Base-by-base conservation (phyloP, 2,797 vertebrate species). In the Spatula versicolor region DNA sequence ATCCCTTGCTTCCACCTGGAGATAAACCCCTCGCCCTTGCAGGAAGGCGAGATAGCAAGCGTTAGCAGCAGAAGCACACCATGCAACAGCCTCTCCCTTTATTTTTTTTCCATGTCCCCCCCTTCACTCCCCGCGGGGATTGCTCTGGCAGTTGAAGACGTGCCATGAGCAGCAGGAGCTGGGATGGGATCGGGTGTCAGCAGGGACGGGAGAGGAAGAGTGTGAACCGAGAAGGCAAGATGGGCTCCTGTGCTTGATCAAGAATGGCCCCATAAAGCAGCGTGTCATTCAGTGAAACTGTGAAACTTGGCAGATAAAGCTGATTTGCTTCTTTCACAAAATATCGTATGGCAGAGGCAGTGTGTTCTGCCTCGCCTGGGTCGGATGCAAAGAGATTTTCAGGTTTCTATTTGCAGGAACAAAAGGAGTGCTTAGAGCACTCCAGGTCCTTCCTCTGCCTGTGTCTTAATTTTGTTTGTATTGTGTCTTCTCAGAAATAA, bases 281-380 rank as follows among this genome's bases (percentile, higher is more conserved):
- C 37, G 3, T 90, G 88, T 88, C 79, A 46, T 93, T 96, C 79
- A 50, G 45, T 69, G 94, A 95, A 86, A 88, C 83, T 90, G 89
- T 86, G 75, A 73, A 90, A 78, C 50, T 68, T 83, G 94, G 71
- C 91, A 82, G 90, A 33, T 77, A 83, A n/a, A 84, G 56, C 54
- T 58, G 63, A 88, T 94, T 90, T 17, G 63, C 84, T 91, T 91
- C 92, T 96, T 93, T 93, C 78, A 75, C 88, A 92, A 56, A 95
- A 90, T 80, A 87, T 46, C 45, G 6, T 39, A 58, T 92, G 95
- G 85, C 89, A 93, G 82, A 92, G 73, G 85, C 75, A 75, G 79
- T 67, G 48, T 94, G 63, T 94, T 97, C 94, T 85, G 46, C 93
- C 80, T 79, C 35, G 26, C 45, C 50, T 3, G 14, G 71, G 74